Percentiles rank a stretch among this genome's conserved stretches.
Evolutionary conservation across 2,113 vertebrate genomes (phyloP).

Genomic region (Melierax canorus): DNA sequence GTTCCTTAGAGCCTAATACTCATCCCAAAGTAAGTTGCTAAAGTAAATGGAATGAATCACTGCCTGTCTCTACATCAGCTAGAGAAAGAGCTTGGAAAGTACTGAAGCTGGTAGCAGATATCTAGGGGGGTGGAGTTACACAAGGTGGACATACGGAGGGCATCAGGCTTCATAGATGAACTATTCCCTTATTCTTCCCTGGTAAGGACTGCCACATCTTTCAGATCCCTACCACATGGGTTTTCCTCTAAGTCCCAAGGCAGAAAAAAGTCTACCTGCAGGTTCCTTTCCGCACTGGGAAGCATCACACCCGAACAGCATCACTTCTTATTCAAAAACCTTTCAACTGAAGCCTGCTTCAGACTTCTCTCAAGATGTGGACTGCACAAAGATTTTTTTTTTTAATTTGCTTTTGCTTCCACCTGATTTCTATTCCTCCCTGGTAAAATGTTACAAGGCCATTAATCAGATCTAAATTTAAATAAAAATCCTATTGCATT

Average conservation of each 20-base stretch:
- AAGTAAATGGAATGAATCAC: background rate
- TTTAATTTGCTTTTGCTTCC: background rate
- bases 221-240: background rate
- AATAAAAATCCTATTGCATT: slow-evolving; percentile 33
- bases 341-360: background rate
- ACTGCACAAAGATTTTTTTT: background rate
- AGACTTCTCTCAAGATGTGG: background rate
- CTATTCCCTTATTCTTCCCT: background rate
- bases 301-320: background rate
- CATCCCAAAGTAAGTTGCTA: background rate
- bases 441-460: background rate
- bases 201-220: background rate
- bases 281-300: background rate
- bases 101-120: background rate
- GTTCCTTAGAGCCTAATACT: background rate
- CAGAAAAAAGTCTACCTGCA: background rate
- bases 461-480: slow-evolving; percentile 38
- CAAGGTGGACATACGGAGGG: background rate
- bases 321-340: background rate
- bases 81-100: background rate
- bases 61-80: background rate
- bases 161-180: background rate
- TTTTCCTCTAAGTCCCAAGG: background rate
- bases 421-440: background rate
- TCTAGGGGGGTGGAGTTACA: background rate